Percentiles rank a stretch among this genome's conserved stretches.
Conservation (phyloP, 2,797 vertebrate species). For the Cyprinella venusta region DNA sequence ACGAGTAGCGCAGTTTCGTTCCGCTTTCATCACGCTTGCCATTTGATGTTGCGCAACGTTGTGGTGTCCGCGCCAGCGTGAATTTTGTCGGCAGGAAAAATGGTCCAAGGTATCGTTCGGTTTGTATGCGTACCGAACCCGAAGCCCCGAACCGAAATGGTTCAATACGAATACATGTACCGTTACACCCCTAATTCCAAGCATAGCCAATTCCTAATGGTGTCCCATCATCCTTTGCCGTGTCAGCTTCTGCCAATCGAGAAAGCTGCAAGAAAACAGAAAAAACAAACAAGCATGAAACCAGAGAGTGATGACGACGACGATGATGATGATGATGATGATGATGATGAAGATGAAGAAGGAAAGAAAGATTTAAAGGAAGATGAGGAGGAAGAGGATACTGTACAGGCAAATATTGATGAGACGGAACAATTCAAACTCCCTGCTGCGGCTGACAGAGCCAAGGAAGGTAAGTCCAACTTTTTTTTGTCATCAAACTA, state of each 20-base stretch:
- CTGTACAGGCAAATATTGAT: conserved; percentile 86
- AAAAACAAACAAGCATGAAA: conserved; percentile 66
- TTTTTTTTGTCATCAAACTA: neutral
- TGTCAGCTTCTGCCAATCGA: conserved; percentile 93
- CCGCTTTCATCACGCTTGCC: no score
- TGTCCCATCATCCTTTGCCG: conserved; percentile 24
- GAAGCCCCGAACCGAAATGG: no score
- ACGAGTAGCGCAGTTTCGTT: no score
- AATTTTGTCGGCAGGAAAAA: no score
- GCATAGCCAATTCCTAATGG: neutral
- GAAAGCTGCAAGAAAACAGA: conserved; percentile 87
- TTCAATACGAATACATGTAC: no score
- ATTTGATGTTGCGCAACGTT: no score
- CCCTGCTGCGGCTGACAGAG: conserved; percentile 82
- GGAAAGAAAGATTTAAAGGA: conserved; percentile 74
- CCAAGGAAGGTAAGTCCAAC: conserved; percentile 80
- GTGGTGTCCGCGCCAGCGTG: no score
- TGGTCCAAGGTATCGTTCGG: no score
- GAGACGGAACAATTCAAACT: conserved; percentile 84
- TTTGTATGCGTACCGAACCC: no score
- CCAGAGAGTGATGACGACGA: conserved; percentile 59
- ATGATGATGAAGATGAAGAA: conserved; percentile 59
- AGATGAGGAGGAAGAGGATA: conserved; percentile 64
- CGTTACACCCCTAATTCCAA: neutral
- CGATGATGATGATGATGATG: conserved; percentile 77